Evolutionary conservation across 2,797 vertebrate species (phyloP).

Genomic region (Carduelis carduelis): DNA sequence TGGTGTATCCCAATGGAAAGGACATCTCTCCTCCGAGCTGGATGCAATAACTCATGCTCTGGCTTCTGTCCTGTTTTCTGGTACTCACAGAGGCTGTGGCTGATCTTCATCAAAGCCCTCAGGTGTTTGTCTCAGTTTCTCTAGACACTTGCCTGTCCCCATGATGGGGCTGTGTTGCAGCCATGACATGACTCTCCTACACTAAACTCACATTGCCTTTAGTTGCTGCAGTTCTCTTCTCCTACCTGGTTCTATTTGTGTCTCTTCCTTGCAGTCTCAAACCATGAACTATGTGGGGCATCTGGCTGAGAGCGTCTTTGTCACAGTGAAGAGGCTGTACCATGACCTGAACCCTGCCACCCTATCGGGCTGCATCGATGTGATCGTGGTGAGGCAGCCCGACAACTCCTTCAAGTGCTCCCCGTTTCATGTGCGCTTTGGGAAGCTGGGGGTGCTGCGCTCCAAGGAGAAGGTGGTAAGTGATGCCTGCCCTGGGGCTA

Average conservation of each 20-base stretch:
- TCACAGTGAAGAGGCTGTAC: constrained; percentile 91
- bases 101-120: not conserved
- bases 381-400: constrained; percentile 88
- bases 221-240: not conserved
- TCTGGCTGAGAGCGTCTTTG: constrained; percentile 88
- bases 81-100: not conserved
- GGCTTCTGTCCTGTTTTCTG: not conserved
- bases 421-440: constrained; percentile 93
- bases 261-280: constrained; percentile 68
- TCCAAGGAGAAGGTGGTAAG: constrained; percentile 95
- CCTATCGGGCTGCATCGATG: constrained; percentile 89
- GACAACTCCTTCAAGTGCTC: constrained; percentile 92
- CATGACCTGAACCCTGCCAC: constrained; percentile 90
- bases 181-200: not conserved
- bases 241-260: not conserved
- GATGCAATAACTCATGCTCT: not conserved
- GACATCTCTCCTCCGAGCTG: not conserved
- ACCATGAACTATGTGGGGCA: constrained; percentile 97
- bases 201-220: not conserved
- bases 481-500: not conserved
- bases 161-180: not conserved
- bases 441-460: constrained; percentile 91
- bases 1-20: not conserved
- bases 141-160: not conserved
- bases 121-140: not conserved